Evolutionary conservation across 2,113 vertebrate genomes (phyloP), one percentile per base, ranked within the genome.

Genomic region (Rissa tridactyla): DNA sequence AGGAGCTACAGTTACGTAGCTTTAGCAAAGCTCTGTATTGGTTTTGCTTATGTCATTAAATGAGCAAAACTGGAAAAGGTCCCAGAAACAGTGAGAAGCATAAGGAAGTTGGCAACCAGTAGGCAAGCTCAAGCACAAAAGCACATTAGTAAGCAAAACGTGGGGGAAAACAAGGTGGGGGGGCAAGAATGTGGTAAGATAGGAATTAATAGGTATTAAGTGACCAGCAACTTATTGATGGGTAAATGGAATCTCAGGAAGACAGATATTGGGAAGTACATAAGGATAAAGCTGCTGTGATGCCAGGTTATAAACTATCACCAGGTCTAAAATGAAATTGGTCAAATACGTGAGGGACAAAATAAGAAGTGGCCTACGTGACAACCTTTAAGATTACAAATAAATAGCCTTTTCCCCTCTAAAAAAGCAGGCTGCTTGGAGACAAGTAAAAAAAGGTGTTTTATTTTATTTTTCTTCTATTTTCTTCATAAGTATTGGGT

Each of bases 1-100:
- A 92, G 89, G 40, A 84, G 40, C 57, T 73, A 86, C 80, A 88
- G 57, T 69, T 84, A 84, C 3, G 0, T 5, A 65, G 87, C 58
- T 86, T 88, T 90, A 61, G 44, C 58, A 88, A 80, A 95, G 88
- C 68, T 86, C 84, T 91, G 90, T 88, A 78, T 72, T 76, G 75
- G 68, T 86, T 92, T 95, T 82, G 72, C 94, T 90, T 92, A 93
- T 64, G 72, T 94, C 87, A 95, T 88, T 86, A 93, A 94, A 82
- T n/a, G 81, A 97, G 91, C 91, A 96, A 88, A 94, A 91, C 70
- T 97, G 95, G 96, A 96, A 92, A 87, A 64, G 42, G 55, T 93
- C 94, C 94, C 88, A 96, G 93, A 92, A 92, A 87, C 65, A 88
- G 64, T 26, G 83, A 95, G 89, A 95, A 95, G 64, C 94, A 94